A percentile compares a stretch with the other conserved stretches of the same genome.
Evolutionary conservation across 2,113 vertebrate genomes (phyloP).

Genomic region (Toxotes jaculatrix): DNA sequence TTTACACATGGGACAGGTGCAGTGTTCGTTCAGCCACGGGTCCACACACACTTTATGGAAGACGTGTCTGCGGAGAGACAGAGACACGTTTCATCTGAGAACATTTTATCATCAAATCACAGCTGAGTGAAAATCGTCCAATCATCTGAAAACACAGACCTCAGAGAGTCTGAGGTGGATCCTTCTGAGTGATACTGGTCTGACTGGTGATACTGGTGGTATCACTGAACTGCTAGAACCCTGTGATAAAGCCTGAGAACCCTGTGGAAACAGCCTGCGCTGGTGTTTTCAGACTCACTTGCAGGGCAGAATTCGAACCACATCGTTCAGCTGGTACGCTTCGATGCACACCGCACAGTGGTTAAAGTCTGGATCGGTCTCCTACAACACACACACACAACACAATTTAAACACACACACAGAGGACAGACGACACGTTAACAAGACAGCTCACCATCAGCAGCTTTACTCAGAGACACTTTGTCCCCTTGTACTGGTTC

Average conservation of each 20-base stretch:
- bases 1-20: slow-evolving; percentile 99
- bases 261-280: background rate
- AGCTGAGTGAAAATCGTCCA: too few relatives aligned
- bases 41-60: slow-evolving; percentile 99
- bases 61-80: slow-evolving; percentile 88
- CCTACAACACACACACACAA: slow-evolving; percentile 80
- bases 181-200: too few relatives aligned
- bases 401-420: background rate
- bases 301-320: slow-evolving; percentile 97
- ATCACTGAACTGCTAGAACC: background rate
- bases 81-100: background rate
- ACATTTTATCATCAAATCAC: too few relatives aligned
- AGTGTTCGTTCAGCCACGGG: slow-evolving; percentile 97
- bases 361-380: slow-evolving; percentile 98
- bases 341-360: slow-evolving; percentile 99
- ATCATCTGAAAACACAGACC: too few relatives aligned
- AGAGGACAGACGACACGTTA: background rate
- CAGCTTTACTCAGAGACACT: background rate
- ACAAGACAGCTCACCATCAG: background rate
- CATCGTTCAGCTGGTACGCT: slow-evolving; percentile 96
- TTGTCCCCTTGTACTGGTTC: background rate
- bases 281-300: slow-evolving; percentile 87
- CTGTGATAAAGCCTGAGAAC: background rate
- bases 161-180: too few relatives aligned
- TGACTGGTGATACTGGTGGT: background rate